Evolutionary conservation across 2,797 vertebrate genomes (phyloP), one percentile per base, ranked within the genome.

Genomic region (Esox masquinongy): DNA sequence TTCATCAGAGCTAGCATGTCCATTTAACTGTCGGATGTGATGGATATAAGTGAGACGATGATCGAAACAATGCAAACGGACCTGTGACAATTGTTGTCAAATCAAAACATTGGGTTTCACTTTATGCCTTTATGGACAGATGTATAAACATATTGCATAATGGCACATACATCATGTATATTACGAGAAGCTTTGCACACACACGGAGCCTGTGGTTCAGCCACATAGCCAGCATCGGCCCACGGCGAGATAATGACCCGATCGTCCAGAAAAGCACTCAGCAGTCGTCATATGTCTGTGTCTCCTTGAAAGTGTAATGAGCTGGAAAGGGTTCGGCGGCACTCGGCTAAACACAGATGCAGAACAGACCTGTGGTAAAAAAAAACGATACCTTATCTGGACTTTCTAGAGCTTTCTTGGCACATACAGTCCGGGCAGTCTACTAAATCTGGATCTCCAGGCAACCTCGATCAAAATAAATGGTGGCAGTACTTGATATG

Each of bases 251-350:
- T 72, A 77, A 77, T 72, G 61, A 70, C 43, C 69, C 47, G 17
- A 49, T 68, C 12, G 19, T 19, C 68, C 72, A 68, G 51, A 19
- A 53, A 29, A 72, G 68, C 49, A 76, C 68, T 61, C 47, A 72
- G 56, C 29, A 47, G 11, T 17, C 22, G 22, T 67, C 39, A 49
- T 70, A 49, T 50, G 70, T 78, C 56, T 51, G 34, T 66, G 34
- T 39, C 53, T 71, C 78, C 67, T 63, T 69, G 39, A 80, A 74
- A 70, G 22, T 17, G 77, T 80, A 79, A 83, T 77, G 75, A 78
- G 67, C 70, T 50, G 1, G 47, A 74, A 47, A 68, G 3, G 19
- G n/a, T 67, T 72, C 26, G 47, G 43, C n/a, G 49, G 22, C 0
- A 26, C 11, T 70, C 66, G 61, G 77, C 9, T 53, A 24, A 51